Evolutionary conservation across 2,113 vertebrate species (phyloP).

Genomic region (Rousettus leschenaultii): DNA sequence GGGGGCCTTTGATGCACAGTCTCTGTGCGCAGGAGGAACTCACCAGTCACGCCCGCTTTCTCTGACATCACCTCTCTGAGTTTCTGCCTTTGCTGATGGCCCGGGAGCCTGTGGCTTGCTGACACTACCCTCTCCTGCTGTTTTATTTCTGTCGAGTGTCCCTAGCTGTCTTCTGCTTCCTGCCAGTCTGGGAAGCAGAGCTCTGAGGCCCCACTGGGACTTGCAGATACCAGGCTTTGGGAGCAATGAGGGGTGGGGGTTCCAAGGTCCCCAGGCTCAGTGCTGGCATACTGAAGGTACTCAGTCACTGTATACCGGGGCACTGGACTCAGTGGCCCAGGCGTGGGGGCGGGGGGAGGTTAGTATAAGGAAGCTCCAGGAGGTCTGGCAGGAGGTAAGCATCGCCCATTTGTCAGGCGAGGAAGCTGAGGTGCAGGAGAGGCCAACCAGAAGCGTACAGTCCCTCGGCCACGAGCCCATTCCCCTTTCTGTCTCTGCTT

Average conservation of each 20-base stretch:
- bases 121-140: neutral
- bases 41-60: neutral
- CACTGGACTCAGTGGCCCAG: accelerated
- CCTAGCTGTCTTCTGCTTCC: neutral
- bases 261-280: neutral
- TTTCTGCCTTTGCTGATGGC: neutral
- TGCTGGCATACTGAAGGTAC: neutral
- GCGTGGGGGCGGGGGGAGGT: neutral
- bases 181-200: neutral
- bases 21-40: neutral
- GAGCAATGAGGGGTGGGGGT: neutral
- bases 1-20: neutral
- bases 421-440: neutral
- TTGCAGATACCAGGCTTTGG: neutral
- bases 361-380: neutral
- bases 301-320: neutral
- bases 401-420: neutral
- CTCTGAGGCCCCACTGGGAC: neutral
- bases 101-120: neutral
- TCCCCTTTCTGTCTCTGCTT: neutral
- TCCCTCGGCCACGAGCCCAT: neutral
- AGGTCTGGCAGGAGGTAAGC: neutral
- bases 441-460: accelerated
- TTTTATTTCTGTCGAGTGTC: neutral
- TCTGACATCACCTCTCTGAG: neutral